Conservation (phyloP, 2,888 invertebrate species). For the Thyatira batis region DNA sequence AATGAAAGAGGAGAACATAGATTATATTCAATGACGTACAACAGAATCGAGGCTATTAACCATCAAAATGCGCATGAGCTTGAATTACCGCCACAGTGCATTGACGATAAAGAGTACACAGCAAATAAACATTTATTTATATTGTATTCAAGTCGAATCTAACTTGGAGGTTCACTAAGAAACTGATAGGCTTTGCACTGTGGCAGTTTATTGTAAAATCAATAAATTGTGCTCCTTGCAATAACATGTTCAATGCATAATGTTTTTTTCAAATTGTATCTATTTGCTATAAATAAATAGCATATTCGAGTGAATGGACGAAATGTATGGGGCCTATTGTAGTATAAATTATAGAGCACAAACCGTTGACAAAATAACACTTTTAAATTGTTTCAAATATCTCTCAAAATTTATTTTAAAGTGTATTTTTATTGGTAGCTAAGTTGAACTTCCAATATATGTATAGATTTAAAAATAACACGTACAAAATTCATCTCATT, state of each 20-base stretch:
- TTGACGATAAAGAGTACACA: too few species aligned
- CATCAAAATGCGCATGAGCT: too few species aligned
- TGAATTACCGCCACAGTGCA: too few species aligned
- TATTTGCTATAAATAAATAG: not conserved
- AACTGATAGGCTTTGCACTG: not conserved
- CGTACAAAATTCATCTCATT: not conserved
- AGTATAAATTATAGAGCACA: constrained; percentile 2
- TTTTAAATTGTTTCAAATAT: not conserved
- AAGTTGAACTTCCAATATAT: not conserved
- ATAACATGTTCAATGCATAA: not conserved
- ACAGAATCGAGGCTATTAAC: too few species aligned
- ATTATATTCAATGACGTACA: too few species aligned
- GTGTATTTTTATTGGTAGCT: not conserved
- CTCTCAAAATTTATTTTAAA: not conserved
- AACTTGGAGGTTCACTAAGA: not conserved
- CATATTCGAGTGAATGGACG: constrained; percentile 19
- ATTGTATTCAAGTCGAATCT: not conserved
- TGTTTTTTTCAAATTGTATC: not conserved
- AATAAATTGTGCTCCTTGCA: not conserved
- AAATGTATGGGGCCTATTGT: constrained; percentile 23
- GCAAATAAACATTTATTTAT: not conserved
- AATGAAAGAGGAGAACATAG: too few species aligned
- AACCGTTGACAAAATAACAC: not conserved
- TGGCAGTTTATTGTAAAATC: not conserved
- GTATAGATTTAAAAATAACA: not conserved